Evolutionary conservation across 92 coral and sea anemone genomes (phyloP), one percentile per base, ranked within the genome.

Genomic region (Isaurus tuberculatus): DNA sequence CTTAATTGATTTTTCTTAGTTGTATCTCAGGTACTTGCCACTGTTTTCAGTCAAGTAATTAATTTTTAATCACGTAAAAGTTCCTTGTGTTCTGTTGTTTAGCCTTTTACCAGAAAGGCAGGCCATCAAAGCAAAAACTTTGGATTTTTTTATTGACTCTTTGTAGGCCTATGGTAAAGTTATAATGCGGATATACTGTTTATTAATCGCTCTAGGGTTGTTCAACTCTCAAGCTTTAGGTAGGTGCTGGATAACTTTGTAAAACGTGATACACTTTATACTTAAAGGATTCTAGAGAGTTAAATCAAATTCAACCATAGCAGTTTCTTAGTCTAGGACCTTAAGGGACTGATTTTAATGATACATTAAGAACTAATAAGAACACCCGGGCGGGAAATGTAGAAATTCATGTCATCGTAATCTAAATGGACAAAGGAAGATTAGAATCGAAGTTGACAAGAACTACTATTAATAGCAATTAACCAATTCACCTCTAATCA

Each of bases 11-110:
- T 88, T n/a, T 69, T 84, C 92, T 89, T 44, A 32, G 82, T 58
- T 64, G 82, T 32, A 34, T 36, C 53, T 60, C 98, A 67, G 98
- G 98, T 91, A 93, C 98, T 91, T 86, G 98, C 84, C 93, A 91
- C 91, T 88, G 86, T 70, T 72, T 57, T 81, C 68, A 63, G 73
- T 72, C 73, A 60, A 29, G 81, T 84, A 57, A 91, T 93, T 86
- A 93, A 87, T 93, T 34, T 91, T 93, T 93, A 77, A 93, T 87
- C 40, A 87, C 90, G 85, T 80, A 84, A 86, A 48, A 68, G n/a
- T 86, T 74, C 92, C 87, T 93, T 89, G 93, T 91, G 92, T 94
- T 77, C 82, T 6, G 82, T 88, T 84, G 89, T 84, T 88, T 88
- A 79, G 89, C 82, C 82, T 77, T 77, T 77, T 77, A 77, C 70